Evolutionary conservation across 2,797 vertebrate genomes (phyloP).

Genomic region (Poecilia gillii): DNA sequence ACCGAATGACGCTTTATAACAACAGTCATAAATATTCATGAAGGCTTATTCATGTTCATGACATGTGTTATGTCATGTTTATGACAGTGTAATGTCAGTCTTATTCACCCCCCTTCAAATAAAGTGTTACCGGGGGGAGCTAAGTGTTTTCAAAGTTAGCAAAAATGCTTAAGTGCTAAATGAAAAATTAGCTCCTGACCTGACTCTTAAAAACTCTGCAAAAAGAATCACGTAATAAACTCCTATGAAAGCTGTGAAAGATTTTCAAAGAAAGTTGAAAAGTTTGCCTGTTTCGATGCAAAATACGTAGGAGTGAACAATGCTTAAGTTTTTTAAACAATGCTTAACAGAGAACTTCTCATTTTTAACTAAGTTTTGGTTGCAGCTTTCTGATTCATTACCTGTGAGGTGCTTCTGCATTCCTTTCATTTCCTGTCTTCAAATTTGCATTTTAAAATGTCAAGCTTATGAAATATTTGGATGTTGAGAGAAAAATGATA

Average conservation of each 20-base stretch:
- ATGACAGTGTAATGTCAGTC: no score
- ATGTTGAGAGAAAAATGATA: conserved; percentile 48
- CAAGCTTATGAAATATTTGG: conserved; percentile 54
- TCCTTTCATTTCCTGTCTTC: conserved; percentile 33
- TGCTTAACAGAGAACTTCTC: background rate
- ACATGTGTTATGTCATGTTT: no score
- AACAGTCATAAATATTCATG: no score
- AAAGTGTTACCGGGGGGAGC: no score
- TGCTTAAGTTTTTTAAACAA: background rate
- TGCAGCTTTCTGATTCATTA: conserved; percentile 1
- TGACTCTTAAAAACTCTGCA: background rate
- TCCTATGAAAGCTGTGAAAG: background rate
- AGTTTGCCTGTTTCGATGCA: background rate
- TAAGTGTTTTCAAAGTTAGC: background rate
- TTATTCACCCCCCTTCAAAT: no score
- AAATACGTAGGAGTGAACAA: background rate
- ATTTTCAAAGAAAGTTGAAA: background rate
- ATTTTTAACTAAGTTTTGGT: background rate
- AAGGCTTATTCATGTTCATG: no score
- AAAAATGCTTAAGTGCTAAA: no score
- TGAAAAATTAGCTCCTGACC: background rate
- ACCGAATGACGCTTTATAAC: no score
- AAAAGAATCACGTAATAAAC: background rate
- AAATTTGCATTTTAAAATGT: conserved; percentile 71
- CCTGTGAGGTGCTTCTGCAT: conserved; percentile 11